Evolutionary conservation across 2,113 vertebrate species (phyloP).

Genomic region (Pedionomus torquatus): DNA sequence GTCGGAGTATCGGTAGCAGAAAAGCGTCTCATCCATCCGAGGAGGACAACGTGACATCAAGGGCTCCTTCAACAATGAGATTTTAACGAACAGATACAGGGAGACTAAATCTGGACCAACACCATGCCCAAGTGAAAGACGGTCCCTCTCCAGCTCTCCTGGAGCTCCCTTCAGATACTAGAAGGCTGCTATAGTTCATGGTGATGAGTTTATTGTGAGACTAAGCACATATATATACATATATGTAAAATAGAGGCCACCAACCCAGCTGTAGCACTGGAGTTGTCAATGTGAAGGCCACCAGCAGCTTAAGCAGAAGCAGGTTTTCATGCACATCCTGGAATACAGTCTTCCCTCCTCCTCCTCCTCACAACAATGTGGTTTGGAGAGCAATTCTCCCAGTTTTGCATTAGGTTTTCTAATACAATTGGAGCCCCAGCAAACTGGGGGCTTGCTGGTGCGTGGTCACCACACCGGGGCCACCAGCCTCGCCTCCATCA

Average conservation of each 20-base stretch:
- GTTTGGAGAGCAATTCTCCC: too few species aligned
- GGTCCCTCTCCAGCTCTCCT: too few species aligned
- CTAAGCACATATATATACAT: not conserved
- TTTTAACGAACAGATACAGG: not conserved
- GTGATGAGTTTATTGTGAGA: not conserved
- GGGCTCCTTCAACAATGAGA: not conserved
- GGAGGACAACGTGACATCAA: not conserved
- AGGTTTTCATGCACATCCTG: not conserved
- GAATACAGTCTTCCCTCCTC: not conserved
- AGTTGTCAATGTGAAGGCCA: not conserved
- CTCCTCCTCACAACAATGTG: not conserved
- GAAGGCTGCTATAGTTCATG: not conserved
- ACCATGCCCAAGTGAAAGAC: not conserved
- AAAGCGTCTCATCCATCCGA: not conserved
- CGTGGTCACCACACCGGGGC: fast-evolving
- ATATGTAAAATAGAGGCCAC: not conserved
- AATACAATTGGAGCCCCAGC: not conserved
- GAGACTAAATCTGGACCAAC: not conserved
- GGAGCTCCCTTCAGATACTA: too few species aligned
- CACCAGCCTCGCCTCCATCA: not conserved
- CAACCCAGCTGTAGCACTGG: not conserved
- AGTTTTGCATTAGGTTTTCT: not conserved
- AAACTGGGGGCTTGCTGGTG: not conserved
- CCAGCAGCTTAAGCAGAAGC: not conserved
- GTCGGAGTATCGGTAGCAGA: not conserved